Evolutionary conservation across 2,797 vertebrate species (phyloP).

Genomic region (Trachops cirrhosus): DNA sequence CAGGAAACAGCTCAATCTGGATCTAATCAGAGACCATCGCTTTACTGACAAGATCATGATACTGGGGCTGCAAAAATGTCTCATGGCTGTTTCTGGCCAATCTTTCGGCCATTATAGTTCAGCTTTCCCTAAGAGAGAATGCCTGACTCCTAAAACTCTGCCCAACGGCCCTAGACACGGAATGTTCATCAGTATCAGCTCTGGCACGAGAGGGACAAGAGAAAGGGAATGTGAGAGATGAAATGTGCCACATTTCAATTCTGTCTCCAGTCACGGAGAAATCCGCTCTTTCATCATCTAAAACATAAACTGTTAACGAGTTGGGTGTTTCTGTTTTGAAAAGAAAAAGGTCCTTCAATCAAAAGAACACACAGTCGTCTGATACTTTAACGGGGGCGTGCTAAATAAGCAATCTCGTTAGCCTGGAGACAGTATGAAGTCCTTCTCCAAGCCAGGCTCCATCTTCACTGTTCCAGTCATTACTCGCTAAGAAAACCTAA

Average conservation of each 20-base stretch:
- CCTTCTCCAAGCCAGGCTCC: background rate
- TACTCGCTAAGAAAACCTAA: background rate
- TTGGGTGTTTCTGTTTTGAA: constrained; percentile 23
- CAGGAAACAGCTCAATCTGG: constrained; percentile 93
- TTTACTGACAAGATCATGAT: constrained; percentile 77
- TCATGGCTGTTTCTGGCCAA: constrained; percentile 54
- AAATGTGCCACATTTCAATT: constrained; percentile 25
- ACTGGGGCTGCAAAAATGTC: constrained; percentile 71
- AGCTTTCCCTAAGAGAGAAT: constrained; percentile 13
- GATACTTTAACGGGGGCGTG: background rate
- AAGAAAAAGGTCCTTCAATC: background rate
- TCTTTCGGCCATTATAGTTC: constrained; percentile 43
- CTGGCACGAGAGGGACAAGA: background rate
- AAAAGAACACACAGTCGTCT: constrained; percentile 22
- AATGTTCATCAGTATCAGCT: background rate
- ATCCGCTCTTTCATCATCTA: background rate
- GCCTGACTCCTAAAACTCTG: background rate
- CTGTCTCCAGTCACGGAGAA: constrained; percentile 20
- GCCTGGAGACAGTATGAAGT: background rate
- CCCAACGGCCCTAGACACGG: background rate
- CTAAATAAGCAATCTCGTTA: background rate
- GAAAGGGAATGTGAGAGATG: background rate
- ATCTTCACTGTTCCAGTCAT: background rate
- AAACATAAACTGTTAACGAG: constrained; percentile 26
- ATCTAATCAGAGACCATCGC: constrained; percentile 89